A percentile compares a stretch with the other conserved stretches of the same genome.
phyloP scores from a whole-genome alignment of 2,888 invertebrate species.

The Zonitis immaculata region DNA sequence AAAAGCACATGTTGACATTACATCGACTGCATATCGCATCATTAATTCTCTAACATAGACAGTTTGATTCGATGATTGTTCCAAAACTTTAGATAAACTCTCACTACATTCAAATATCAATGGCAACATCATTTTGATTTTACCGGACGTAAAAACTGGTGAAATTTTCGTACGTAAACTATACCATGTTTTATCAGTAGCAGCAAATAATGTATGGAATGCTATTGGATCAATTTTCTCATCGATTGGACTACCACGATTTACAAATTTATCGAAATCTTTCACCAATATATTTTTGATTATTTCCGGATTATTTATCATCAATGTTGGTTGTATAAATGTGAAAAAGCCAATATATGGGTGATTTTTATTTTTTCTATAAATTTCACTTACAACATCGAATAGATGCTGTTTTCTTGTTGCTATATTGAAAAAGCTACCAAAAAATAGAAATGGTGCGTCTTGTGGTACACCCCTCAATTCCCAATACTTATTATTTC shows the following conservation, averaged over 20 bases:
- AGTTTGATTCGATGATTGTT: constrained; percentile 4
- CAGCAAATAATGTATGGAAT: constrained; percentile 44
- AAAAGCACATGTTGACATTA: constrained; percentile 46
- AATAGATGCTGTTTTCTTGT: constrained; percentile 1
- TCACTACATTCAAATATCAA: constrained; percentile 46
- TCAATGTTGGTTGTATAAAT: constrained; percentile 47
- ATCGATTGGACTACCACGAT: constrained; percentile 46
- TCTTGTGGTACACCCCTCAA: neutral
- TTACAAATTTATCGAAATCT: constrained; percentile 49
- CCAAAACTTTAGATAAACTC: constrained; percentile 27
- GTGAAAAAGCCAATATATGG: constrained; percentile 48
- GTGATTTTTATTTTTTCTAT: constrained; percentile 29
- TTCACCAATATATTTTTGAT: constrained; percentile 49
- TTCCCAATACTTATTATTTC: constrained; percentile 10
- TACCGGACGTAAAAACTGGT: constrained; percentile 54
- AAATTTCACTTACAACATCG: constrained; percentile 4
- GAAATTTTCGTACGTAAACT: constrained; percentile 51
- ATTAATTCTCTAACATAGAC: constrained; percentile 8
- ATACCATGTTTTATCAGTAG: constrained; percentile 52
- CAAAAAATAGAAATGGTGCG: constrained; percentile 8
- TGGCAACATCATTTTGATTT: constrained; percentile 51
- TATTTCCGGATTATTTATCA: constrained; percentile 47
- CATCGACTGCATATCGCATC: constrained; percentile 30
- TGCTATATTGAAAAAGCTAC: constrained; percentile 7
- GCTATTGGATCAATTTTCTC: constrained; percentile 45